Percentiles rank a stretch among this genome's conserved stretches.
Conservation (phyloP, 2,113 vertebrate species). For the Coptodon rendalli region DNA sequence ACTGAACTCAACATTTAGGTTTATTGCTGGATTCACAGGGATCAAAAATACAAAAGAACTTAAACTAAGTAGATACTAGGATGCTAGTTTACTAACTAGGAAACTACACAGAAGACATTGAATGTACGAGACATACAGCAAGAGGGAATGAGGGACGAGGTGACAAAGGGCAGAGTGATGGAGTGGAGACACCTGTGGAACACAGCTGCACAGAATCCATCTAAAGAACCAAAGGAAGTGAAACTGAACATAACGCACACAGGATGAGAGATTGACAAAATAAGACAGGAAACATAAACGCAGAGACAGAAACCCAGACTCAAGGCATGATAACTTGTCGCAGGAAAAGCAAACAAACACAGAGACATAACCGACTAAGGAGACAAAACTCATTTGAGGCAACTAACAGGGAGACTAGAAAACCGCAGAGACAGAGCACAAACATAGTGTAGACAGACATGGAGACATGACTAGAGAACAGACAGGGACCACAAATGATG, state of each 20-base stretch:
- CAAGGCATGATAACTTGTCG: fast-evolving
- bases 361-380: fast-evolving
- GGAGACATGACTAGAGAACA: not conserved
- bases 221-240: not conserved
- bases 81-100: not conserved
- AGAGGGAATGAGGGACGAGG: not conserved
- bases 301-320: not conserved
- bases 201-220: not conserved
- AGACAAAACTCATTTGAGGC: not conserved
- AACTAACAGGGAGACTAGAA: not conserved
- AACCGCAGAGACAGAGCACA: not conserved
- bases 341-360: not conserved
- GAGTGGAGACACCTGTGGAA: not conserved
- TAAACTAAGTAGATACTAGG: not conserved
- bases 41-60: not conserved
- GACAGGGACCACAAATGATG: not conserved
- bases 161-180: not conserved
- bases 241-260: not conserved
- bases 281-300: not conserved
- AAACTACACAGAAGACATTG: not conserved
- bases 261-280: not conserved
- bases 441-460: not conserved
- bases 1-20: not conserved
- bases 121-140: not conserved
- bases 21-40: not conserved